Evolutionary conservation across 53 echinoderm and acorn worm genomes (phyloP), one percentile per base, ranked within the genome.

Genomic region (Temnopleurus reevesii): DNA sequence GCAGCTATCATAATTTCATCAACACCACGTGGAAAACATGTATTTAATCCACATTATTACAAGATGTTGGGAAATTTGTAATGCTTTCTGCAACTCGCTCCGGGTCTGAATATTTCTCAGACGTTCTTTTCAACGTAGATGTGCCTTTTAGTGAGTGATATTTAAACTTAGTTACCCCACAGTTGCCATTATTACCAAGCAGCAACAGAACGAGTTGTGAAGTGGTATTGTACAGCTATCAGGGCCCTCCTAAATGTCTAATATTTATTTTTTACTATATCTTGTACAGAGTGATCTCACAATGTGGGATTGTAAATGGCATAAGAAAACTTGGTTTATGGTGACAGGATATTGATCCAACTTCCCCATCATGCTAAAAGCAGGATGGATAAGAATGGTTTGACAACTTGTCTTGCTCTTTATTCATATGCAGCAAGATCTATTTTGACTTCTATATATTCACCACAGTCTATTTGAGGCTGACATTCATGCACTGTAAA

Each of bases 251-350:
- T 66, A 51, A 65, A 66, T 87, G 71, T 66, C 47, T 71, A 51
- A 65, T 87, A 87, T 87, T 87, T 87, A 87, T 87, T 87, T 87
- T 87, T 66, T 30, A 87, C 65, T 87, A 87, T 87, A 87, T 87
- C 88, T 45, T 87, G 71, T 87, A 87, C 71, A 87, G 88, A 35
- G 88, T 59, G 60, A 35, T 83, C 55, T 46, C 79, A 79, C 29
- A 47, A 28, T 79, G 79, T 41, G 79, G 29, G 79, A 79, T 47
- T 35, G 83, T 53, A 51, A 35, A 36, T 83, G 34, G 71, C 71
- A 41, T 71, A 71, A 38, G 21, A 66, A 38, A 71, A 71, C 55
- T 38, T 83, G 27, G 71, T n/a, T 83, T 49, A 53, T 83, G 83
- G 83, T 83, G 56, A 55, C 35, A 83, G 53, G 56, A 34, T 33